Evolutionary conservation across 2,888 invertebrate genomes (phyloP).

Genomic region (Anoncus sp.): DNA sequence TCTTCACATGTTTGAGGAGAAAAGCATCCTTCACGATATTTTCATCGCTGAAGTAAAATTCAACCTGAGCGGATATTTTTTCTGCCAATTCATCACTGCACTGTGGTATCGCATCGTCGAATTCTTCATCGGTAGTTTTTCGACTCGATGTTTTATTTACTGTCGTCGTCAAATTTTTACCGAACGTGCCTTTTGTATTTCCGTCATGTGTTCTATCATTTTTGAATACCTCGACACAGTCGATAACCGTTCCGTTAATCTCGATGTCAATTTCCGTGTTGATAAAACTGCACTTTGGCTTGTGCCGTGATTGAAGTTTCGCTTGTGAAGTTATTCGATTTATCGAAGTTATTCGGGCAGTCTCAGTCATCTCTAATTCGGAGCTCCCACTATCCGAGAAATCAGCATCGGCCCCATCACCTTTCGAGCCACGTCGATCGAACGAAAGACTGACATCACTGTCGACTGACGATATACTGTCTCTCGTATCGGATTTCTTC

Average conservation of each 20-base stretch:
- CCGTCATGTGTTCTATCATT: not conserved
- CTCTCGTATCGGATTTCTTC: slow-evolving; percentile 85
- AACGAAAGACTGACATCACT: slow-evolving; percentile 86
- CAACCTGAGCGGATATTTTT: slow-evolving; percentile 94
- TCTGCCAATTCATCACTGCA: slow-evolving; percentile 89
- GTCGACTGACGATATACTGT: slow-evolving; percentile 87
- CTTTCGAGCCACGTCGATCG: slow-evolving; percentile 84
- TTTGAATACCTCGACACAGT: not conserved
- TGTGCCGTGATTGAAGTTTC: slow-evolving; percentile 46
- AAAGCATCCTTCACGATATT: slow-evolving; percentile 98
- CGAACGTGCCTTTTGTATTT: not conserved
- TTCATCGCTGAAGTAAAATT: slow-evolving; percentile 98
- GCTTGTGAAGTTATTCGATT: slow-evolving; percentile 39
- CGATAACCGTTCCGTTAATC: not conserved
- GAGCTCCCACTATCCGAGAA: slow-evolving; percentile 88
- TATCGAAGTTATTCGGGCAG: slow-evolving; percentile 38
- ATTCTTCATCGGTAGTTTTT: slow-evolving; percentile 77
- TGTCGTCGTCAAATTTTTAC: not conserved
- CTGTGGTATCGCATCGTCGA: slow-evolving; percentile 84
- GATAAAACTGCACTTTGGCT: slow-evolving; percentile 20
- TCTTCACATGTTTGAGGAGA: slow-evolving; percentile 95
- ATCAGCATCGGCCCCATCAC: slow-evolving; percentile 87
- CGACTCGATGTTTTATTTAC: slow-evolving; percentile 4
- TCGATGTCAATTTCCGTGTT: slow-evolving; percentile 14
- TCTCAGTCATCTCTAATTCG: slow-evolving; percentile 85